phyloP scores from a whole-genome alignment of 2,797 vertebrate genomes.

The Sphaeramia orbicularis region DNA sequence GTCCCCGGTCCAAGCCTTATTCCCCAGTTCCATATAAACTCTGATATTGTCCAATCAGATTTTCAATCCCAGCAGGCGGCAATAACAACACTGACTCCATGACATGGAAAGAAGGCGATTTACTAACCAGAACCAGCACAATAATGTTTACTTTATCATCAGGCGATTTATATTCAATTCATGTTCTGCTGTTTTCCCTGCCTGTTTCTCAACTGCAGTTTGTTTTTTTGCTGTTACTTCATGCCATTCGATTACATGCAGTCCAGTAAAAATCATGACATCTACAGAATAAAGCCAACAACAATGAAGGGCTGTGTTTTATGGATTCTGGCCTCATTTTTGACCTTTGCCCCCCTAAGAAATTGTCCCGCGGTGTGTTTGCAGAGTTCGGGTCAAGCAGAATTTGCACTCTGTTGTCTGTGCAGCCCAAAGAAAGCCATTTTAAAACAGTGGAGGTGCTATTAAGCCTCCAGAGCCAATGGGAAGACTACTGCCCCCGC shows the following conservation, averaged over 20 bases:
- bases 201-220: neutral
- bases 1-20: constrained; percentile 25
- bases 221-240: too few species aligned
- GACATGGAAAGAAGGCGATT: constrained; percentile 30
- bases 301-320: constrained; percentile 6
- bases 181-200: constrained; percentile 6
- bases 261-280: neutral
- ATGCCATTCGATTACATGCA: too few species aligned
- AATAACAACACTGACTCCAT: constrained; percentile 42
- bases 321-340: neutral
- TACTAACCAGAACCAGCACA: constrained; percentile 51
- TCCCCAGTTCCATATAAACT: constrained; percentile 35
- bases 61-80: constrained; percentile 42
- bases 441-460: constrained; percentile 18
- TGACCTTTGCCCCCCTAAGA: constrained; percentile 15
- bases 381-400: constrained; percentile 8
- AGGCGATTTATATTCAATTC: constrained; percentile 39
- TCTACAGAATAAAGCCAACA: too few species aligned
- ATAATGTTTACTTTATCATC: constrained; percentile 30
- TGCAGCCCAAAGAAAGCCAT: constrained; percentile 6
- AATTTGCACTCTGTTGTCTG: constrained; percentile 24
- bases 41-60: constrained; percentile 12
- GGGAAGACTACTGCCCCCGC: constrained; percentile 6
- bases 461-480: constrained; percentile 23
- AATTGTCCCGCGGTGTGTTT: constrained; percentile 11